phyloP scores from a whole-genome alignment of 2,797 vertebrate genomes.

The Siniperca scherzeri region DNA sequence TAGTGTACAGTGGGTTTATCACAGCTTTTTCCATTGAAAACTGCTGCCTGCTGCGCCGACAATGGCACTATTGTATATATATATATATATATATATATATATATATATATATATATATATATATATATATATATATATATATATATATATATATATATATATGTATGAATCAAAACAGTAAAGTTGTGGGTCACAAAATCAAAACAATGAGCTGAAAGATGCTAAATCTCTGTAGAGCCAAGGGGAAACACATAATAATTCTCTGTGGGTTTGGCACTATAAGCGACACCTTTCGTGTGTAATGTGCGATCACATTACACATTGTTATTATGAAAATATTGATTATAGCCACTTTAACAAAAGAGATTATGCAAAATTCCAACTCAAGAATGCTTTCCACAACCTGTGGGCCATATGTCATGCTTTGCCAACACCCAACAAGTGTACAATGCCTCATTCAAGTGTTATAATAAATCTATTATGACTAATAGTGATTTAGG shows the following conservation, averaged over 20 bases:
- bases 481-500: not conserved
- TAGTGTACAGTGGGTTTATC: not conserved
- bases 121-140: too few species aligned
- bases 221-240: not conserved
- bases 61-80: not conserved
- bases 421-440: not conserved
- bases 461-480: not conserved
- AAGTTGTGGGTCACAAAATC: not conserved
- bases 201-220: not conserved
- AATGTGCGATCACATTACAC: not conserved
- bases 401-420: not conserved
- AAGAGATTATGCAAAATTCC: not conserved
- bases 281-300: not conserved
- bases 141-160: too few species aligned
- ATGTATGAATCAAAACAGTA: not conserved
- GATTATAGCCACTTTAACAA: not conserved
- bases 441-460: not conserved
- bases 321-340: not conserved
- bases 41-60: not conserved
- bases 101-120: too few species aligned
- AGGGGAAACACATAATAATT: not conserved
- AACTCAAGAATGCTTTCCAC: not conserved
- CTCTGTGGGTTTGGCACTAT: not conserved
- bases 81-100: too few species aligned
- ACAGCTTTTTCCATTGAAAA: not conserved